Conservation (phyloP, 1,140 invertebrate genomes). For the Venustaconcha ellipsiformis region DNA sequence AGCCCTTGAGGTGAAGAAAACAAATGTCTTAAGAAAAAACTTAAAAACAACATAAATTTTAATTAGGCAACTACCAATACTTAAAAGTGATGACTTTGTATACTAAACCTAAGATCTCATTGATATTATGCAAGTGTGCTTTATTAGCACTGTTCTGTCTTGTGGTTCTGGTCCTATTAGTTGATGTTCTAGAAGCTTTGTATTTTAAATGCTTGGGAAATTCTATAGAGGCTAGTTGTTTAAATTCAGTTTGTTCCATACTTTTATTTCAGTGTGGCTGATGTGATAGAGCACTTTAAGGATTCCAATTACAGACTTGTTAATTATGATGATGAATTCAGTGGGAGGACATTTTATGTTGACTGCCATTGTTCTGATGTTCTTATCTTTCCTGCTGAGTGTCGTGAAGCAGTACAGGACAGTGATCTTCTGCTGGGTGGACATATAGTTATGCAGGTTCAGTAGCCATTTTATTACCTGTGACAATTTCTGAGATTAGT, state of each 20-base stretch:
- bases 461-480: conserved; percentile 1
- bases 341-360: conserved; percentile 39
- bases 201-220: conserved; percentile 4
- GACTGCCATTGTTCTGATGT: conserved; percentile 59
- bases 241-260: conserved; percentile 6
- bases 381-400: conserved; percentile 49
- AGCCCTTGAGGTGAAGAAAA: too few species aligned
- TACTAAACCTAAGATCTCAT: too few species aligned
- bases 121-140: too few species aligned
- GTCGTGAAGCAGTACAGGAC: conserved; percentile 33
- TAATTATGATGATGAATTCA: conserved; percentile 16
- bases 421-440: conserved; percentile 36
- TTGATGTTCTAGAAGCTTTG: neutral
- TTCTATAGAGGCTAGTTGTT: neutral
- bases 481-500: too few species aligned
- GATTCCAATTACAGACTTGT: conserved; percentile 37
- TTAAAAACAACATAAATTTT: too few species aligned
- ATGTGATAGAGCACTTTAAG: conserved; percentile 42
- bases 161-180: neutral
- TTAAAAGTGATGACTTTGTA: too few species aligned
- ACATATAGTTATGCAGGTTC: conserved; percentile 50
- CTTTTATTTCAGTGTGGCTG: conserved; percentile 37
- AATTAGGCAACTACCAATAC: too few species aligned
- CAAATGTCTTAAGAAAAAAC: too few species aligned
- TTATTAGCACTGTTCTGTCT: neutral